These are phyloP conservation scores for Turritopsis rubra DNA, from an alignment of 30 jellyfish, hydroid and myxozoan genomes.

Conservation along the genomic window DNA sequence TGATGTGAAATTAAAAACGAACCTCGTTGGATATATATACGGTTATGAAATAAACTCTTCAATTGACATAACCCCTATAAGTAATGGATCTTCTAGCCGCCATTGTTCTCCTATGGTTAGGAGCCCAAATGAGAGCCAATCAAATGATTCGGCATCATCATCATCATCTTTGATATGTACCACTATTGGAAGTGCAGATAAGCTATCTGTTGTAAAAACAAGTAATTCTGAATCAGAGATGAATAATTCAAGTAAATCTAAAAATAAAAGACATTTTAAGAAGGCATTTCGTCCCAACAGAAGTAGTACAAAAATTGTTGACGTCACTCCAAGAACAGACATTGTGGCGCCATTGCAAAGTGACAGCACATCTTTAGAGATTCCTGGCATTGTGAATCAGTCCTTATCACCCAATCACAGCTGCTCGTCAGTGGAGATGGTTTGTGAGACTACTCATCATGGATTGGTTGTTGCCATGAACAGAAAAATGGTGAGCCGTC, in stretches of 20 bases:
- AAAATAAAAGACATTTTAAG: not conserved
- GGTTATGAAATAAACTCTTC: constrained; percentile 58
- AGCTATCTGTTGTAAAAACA: not conserved
- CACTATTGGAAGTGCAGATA: not conserved
- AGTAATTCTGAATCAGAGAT: not conserved
- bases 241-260: constrained; percentile 4
- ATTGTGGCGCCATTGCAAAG: not conserved
- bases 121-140: not conserved
- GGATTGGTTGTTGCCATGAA: constrained; percentile 63
- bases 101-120: not conserved
- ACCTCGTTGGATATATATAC: constrained; percentile 41
- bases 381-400: not conserved
- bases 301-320: not conserved
- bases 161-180: not conserved
- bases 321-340: constrained; percentile 1
- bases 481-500: constrained; percentile 67
- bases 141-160: not conserved
- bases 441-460: constrained; percentile 23
- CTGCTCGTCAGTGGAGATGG: constrained; percentile 32
- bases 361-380: not conserved
- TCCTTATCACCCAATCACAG: not conserved
- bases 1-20: constrained; percentile 49
- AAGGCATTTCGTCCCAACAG: not conserved
- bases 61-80: not conserved
- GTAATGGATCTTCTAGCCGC: not conserved